phyloP scores from a whole-genome alignment of 2,113 vertebrate genomes.

The Redunca redunca region DNA sequence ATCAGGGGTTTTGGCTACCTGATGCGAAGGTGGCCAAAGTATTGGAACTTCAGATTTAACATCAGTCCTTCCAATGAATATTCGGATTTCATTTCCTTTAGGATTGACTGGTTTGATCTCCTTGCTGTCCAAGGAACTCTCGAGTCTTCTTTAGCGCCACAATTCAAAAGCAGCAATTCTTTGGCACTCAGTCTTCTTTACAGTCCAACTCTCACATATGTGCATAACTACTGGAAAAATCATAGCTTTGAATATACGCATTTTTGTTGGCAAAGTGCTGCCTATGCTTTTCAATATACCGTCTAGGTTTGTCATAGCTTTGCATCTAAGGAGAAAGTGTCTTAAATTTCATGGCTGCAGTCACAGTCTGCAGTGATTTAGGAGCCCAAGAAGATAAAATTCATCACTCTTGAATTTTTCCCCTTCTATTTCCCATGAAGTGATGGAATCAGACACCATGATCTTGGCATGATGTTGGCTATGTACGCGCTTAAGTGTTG shows the following conservation, averaged over 20 bases:
- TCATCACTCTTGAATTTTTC: background rate
- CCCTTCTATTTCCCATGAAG: background rate
- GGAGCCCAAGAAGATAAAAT: background rate
- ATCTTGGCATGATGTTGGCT: background rate
- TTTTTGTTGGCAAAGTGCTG: background rate
- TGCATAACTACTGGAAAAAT: background rate
- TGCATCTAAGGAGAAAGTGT: background rate
- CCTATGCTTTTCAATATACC: background rate
- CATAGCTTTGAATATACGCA: background rate
- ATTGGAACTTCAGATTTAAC: background rate
- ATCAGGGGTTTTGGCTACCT: background rate
- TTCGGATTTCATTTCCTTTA: background rate
- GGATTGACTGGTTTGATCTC: background rate
- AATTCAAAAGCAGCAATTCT: background rate
- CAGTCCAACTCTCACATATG: background rate
- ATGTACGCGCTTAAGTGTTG: background rate
- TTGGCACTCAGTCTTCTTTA: background rate
- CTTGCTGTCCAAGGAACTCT: background rate
- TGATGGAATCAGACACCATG: background rate
- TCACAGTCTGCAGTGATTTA: background rate
- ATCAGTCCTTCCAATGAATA: background rate
- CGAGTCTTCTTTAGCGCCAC: background rate
- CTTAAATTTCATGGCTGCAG: background rate
- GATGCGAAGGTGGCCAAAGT: background rate
- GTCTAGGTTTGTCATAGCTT: background rate